Conservation (phyloP, 1,140 invertebrate genomes). For the Heliconius hermathena region DNA sequence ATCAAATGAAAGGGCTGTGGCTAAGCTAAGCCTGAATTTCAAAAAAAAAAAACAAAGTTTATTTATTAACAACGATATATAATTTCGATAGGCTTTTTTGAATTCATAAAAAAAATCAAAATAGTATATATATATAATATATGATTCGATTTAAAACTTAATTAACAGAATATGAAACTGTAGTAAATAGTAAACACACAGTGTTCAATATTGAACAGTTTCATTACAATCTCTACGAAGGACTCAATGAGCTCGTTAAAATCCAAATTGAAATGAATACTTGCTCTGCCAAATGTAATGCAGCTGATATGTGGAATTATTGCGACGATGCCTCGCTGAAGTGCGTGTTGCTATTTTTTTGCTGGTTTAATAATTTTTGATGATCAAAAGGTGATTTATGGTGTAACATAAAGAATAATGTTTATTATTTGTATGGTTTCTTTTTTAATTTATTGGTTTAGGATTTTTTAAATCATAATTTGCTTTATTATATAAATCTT, state of each 20-base stretch:
- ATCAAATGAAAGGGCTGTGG: too few relatives aligned
- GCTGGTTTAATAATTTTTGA: not conserved
- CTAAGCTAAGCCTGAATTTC: too few relatives aligned
- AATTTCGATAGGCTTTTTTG: not conserved
- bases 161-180: not conserved
- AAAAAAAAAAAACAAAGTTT: too few relatives aligned
- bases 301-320: not conserved
- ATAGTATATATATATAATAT: too few relatives aligned
- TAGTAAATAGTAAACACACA: conserved; percentile 6
- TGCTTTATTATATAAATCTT: too few relatives aligned
- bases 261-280: conserved; percentile 11
- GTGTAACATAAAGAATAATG: not conserved
- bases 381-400: not conserved
- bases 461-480: too few relatives aligned
- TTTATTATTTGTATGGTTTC: too few relatives aligned
- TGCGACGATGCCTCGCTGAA: not conserved
- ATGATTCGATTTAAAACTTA: not conserved
- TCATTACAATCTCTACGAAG: conserved; percentile 10
- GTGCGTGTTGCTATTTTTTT: not conserved
- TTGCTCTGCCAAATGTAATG: conserved; percentile 6
- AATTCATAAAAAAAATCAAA: too few relatives aligned
- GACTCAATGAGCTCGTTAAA: conserved; percentile 12
- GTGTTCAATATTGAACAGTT: conserved; percentile 12
- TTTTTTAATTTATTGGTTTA: too few relatives aligned
- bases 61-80: not conserved